phyloP scores from a whole-genome alignment of 2,888 invertebrate genomes.

The Plutella xylostella region DNA sequence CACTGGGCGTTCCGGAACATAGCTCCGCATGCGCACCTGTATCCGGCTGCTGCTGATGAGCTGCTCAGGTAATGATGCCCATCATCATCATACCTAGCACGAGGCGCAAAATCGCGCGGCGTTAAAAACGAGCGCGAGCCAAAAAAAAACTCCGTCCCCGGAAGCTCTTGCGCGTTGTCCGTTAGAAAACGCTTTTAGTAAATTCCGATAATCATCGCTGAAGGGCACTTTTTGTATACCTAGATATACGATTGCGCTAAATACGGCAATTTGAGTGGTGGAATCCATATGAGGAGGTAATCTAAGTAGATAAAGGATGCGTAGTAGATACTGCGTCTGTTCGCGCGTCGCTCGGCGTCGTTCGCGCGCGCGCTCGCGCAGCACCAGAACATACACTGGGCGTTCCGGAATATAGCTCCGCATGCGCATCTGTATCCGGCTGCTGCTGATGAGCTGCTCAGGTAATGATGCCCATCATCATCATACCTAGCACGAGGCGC shows the following conservation, averaged over 20 bases:
- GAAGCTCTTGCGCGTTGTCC: too few species aligned
- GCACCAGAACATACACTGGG: slow-evolving; percentile 97
- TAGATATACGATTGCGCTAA: too few species aligned
- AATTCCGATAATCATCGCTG: too few species aligned
- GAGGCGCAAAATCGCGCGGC: too few species aligned
- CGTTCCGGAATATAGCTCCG: slow-evolving; percentile 96
- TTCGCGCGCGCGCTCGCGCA: slow-evolving; percentile 89
- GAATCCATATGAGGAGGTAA: too few species aligned
- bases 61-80: slow-evolving; percentile 73
- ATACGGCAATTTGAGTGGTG: too few species aligned
- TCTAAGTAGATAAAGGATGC: too few species aligned
- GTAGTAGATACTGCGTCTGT: slow-evolving; percentile 90
- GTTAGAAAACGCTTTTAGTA: too few species aligned
- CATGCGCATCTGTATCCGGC: slow-evolving; percentile 93
- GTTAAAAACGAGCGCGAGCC: too few species aligned
- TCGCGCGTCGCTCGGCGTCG: slow-evolving; percentile 87
- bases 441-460: slow-evolving; percentile 92
- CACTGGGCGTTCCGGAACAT: slow-evolving; percentile 98
- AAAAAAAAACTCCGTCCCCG: too few species aligned
- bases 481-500: too few species aligned
- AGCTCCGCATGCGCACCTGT: slow-evolving; percentile 94
- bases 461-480: slow-evolving; percentile 35
- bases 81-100: background rate
- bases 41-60: slow-evolving; percentile 92
- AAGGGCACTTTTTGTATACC: too few species aligned